A percentile compares a stretch with the other conserved stretches of the same genome.
These are phyloP conservation scores for Zelleria hepariella DNA, from an alignment of 2,888 invertebrate genomes.

Conservation along the genomic window DNA sequence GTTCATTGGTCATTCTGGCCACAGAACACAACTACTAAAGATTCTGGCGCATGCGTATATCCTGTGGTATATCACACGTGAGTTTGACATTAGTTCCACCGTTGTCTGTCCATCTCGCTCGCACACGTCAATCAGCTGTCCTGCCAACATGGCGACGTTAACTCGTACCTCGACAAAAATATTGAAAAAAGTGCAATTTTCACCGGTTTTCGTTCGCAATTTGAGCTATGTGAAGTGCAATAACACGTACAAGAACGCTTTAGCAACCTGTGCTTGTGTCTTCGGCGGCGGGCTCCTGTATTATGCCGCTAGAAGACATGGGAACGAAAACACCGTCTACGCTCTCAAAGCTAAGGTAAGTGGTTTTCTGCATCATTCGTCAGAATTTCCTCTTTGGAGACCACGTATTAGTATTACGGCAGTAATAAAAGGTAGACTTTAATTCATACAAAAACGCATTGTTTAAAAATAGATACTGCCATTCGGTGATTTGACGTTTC, in stretches of 20 bases:
- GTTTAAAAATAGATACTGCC: slow-evolving; percentile 38
- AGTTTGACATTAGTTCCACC: no score
- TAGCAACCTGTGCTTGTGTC: slow-evolving; percentile 56
- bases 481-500: slow-evolving; percentile 30
- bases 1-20: no score
- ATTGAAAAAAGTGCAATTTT: slow-evolving; percentile 49
- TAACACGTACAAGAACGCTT: slow-evolving; percentile 36
- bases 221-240: slow-evolving; percentile 39
- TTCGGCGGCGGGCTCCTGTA: slow-evolving; percentile 50
- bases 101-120: neutral
- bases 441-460: slow-evolving; percentile 13
- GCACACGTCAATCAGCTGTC: slow-evolving; percentile 22
- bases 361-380: neutral
- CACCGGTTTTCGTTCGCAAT: slow-evolving; percentile 41
- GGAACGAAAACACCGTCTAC: slow-evolving; percentile 47
- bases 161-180: slow-evolving; percentile 56
- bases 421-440: neutral
- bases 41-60: no score
- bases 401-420: neutral
- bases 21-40: no score
- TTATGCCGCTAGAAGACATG: slow-evolving; percentile 48
- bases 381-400: neutral
- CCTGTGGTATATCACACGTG: no score
- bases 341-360: slow-evolving; percentile 66
- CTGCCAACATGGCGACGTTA: slow-evolving; percentile 67